phyloP scores from a whole-genome alignment of 1,140 invertebrate genomes.

The Chelonus insularis region DNA sequence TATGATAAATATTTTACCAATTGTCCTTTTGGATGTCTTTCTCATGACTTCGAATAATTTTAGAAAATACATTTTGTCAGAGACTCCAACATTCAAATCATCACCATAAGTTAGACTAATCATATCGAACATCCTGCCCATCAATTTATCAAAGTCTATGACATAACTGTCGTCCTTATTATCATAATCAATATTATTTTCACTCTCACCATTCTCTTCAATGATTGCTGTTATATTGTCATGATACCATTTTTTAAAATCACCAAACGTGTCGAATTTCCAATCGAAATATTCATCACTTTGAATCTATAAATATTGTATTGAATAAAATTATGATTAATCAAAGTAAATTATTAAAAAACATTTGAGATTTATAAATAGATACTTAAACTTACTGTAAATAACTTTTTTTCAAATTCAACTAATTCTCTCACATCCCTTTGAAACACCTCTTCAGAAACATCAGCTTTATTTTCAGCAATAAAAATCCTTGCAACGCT shows the following conservation, averaged over 20 bases:
- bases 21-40: constrained; percentile 19
- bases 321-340: not conserved
- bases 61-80: not conserved
- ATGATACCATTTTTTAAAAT: too few relatives aligned
- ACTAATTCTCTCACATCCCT: constrained; percentile 11
- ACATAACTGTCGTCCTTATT: not conserved
- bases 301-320: too few relatives aligned
- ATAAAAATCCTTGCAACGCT: constrained; percentile 1
- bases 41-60: constrained; percentile 12
- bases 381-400: constrained; percentile 11
- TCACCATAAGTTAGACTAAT: not conserved
- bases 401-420: constrained; percentile 16
- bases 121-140: not conserved
- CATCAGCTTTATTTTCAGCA: not conserved
- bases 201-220: too few relatives aligned
- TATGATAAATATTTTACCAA: constrained; percentile 25
- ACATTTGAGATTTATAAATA: not conserved
- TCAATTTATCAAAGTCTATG: constrained; percentile 13
- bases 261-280: too few relatives aligned
- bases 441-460: not conserved
- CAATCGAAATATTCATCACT: too few relatives aligned
- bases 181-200: too few relatives aligned
- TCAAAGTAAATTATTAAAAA: not conserved
- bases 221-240: too few relatives aligned
- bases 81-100: not conserved